These are phyloP conservation scores for Brienomyrus longianalis DNA, from an alignment of 2,113 vertebrate species.

Conservation along the genomic window DNA sequence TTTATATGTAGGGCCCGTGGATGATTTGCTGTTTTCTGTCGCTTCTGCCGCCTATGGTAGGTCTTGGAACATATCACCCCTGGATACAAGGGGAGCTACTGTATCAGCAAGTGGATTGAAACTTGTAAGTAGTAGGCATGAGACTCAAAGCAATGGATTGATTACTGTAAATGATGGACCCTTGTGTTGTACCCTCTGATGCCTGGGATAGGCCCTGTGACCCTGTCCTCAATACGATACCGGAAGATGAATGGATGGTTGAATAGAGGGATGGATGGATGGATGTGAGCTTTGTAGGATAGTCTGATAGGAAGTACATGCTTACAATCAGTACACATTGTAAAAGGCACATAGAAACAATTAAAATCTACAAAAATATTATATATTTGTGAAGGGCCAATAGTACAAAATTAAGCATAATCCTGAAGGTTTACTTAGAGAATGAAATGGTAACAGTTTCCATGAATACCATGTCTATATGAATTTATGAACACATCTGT, in stretches of 20 bases:
- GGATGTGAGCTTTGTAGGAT: background rate
- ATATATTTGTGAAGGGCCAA: background rate
- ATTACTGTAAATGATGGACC: background rate
- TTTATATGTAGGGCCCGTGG: background rate
- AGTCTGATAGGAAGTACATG: background rate
- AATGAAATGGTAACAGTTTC: background rate
- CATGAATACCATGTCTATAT: background rate
- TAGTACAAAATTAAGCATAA: background rate
- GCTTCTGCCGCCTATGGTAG: background rate
- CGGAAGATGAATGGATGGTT: background rate
- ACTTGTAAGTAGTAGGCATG: background rate
- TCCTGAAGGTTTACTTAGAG: background rate
- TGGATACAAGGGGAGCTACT: background rate
- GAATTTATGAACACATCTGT: background rate
- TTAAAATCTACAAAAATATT: background rate
- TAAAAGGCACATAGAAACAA: background rate
- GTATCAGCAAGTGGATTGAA: background rate
- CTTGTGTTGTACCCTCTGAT: background rate
- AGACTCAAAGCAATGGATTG: background rate
- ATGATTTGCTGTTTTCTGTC: background rate
- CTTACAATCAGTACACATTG: background rate
- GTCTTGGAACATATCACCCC: background rate
- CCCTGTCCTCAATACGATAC: background rate
- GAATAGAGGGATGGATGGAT: background rate
- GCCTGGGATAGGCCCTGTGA: background rate